Percentiles rank a stretch among this genome's conserved stretches.
phyloP scores from a whole-genome alignment of 2,888 invertebrate genomes.

The Oscheius sp. region DNA sequence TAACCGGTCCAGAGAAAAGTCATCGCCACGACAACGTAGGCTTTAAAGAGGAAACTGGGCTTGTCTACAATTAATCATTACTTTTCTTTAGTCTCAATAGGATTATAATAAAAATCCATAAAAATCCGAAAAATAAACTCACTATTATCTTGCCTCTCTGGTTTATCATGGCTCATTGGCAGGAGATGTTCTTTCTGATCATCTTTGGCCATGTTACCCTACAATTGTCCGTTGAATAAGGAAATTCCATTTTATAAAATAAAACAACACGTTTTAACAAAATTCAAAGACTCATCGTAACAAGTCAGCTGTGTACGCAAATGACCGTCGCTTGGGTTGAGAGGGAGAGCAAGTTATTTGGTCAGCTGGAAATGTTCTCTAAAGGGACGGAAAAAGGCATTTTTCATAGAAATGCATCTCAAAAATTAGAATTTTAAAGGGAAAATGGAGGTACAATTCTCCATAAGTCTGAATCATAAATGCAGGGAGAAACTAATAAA shows the following conservation, averaged over 20 bases:
- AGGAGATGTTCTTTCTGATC: constrained; percentile 2
- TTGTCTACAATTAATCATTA: neutral
- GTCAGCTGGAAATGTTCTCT: neutral
- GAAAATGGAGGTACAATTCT: neutral
- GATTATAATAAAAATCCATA: neutral
- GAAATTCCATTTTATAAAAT: too few relatives aligned
- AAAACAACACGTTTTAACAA: too few relatives aligned
- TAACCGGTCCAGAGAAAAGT: constrained; percentile 70
- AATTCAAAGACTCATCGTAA: too few relatives aligned
- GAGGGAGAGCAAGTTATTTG: neutral
- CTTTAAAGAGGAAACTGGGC: constrained; percentile 39
- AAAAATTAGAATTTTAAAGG: neutral
- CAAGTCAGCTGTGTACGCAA: too few relatives aligned
- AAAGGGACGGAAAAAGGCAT: neutral
- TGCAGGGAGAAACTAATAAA: neutral
- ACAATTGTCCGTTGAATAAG: too few relatives aligned
- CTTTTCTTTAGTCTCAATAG: neutral
- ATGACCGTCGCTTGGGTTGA: too few relatives aligned
- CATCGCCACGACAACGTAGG: constrained; percentile 68
- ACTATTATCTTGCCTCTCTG: neutral
- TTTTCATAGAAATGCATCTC: neutral
- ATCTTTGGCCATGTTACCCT: constrained; percentile 6
- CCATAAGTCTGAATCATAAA: neutral
- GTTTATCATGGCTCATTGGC: constrained; percentile 5
- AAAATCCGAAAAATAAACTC: neutral